Evolutionary conservation across 1,140 invertebrate genomes (phyloP).

Genomic region (Diorhabda carinulata): DNA sequence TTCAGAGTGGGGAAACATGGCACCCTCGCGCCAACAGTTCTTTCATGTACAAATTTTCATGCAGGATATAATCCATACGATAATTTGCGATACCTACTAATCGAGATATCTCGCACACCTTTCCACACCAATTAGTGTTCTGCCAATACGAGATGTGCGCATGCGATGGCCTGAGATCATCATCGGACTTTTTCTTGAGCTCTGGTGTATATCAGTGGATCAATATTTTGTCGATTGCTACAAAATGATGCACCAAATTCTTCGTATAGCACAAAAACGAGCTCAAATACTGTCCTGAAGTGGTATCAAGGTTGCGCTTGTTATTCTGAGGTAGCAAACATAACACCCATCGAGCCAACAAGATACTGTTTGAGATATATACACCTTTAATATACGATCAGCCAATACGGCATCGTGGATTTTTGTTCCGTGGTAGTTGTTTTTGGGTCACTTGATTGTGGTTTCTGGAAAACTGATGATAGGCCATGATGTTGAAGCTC

Average conservation of each 20-base stretch:
- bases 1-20: too few relatives aligned
- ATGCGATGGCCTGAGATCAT: background rate
- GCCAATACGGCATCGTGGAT: too few relatives aligned
- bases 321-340: background rate
- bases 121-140: too few relatives aligned
- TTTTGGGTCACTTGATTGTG: too few relatives aligned
- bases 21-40: background rate
- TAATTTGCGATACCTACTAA: background rate
- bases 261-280: background rate
- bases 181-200: background rate
- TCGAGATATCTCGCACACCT: too few relatives aligned
- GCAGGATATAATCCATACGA: background rate
- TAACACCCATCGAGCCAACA: too few relatives aligned
- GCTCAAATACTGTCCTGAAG: background rate
- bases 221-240: background rate
- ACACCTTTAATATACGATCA: too few relatives aligned
- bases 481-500: too few relatives aligned
- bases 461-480: too few relatives aligned
- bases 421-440: too few relatives aligned
- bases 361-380: too few relatives aligned
- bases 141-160: too few relatives aligned
- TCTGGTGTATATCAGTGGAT: background rate
- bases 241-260: background rate
- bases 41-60: background rate
- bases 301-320: background rate